Evolutionary conservation across 2,113 vertebrate species (phyloP), one percentile per base, ranked within the genome.

Genomic region (Hippocampus abdominalis): DNA sequence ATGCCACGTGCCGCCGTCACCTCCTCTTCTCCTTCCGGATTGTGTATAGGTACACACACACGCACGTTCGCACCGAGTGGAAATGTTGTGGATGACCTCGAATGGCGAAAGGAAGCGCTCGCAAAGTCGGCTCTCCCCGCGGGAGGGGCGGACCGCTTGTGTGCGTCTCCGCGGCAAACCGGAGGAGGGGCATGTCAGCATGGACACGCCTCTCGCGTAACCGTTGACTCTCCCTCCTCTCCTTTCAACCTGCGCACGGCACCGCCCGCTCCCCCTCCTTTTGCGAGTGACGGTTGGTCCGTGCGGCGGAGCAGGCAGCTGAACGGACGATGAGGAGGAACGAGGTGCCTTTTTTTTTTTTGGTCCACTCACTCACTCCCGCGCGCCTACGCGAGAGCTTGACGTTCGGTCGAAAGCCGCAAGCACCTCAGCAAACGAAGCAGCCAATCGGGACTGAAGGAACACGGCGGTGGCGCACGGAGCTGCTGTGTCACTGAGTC

Each of bases 291-390:
- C 39, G 56, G 83, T 46, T 27, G 40, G 74, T 73, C 60, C 18
- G 72, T 29, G 32, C 4, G 32, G 57, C 1, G 70, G 25, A 74
- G 73, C 57, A 27, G 53, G 67, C 51, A 65, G 62, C 80, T 70
- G 64, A 18, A 49, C 61, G 53, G 66, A 75, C 69, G 74, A 77
- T 68, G 76, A 81, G 80, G 74, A 84, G 71, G 85, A 84, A 87
- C 81, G 73, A 65, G 84, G 85, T 88, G 87, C 87, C 88, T 88
- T 90, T 81, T 70, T 60, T 36, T 36, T 90, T 81, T 70, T 60
- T 36, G 5, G 69, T 72, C 74, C 70, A 69, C 62, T 2, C 62
- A 36, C 62, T 23, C 20, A 48, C 46, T 8, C 59, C 0, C 20
- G 2, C 27, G 6, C 60, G 20, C 20, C 15, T 11, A 44, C 11